phyloP scores from a whole-genome alignment of 2,113 vertebrate species.

The Cheilinus undulatus region DNA sequence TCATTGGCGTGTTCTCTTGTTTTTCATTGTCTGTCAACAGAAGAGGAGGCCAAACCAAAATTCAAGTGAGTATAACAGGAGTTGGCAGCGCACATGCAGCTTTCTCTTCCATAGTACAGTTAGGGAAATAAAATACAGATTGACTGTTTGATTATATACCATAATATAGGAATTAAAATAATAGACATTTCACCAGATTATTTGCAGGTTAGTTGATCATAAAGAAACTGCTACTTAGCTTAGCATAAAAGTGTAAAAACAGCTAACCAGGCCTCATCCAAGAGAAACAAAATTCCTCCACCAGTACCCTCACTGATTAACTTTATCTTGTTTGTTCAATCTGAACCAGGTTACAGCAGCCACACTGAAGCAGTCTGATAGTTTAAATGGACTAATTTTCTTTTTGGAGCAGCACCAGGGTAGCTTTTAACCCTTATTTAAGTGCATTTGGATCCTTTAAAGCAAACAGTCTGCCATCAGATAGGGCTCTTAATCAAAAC shows the following conservation, averaged over 20 bases:
- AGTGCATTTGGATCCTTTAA: too few relatives aligned
- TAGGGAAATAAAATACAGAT: too few relatives aligned
- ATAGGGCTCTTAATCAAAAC: too few relatives aligned
- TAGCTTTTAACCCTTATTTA: neutral
- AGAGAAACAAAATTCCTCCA: neutral
- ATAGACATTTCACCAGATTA: neutral
- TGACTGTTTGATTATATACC: too few relatives aligned
- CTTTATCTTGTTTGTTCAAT: neutral
- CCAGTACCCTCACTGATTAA: neutral
- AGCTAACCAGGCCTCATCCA: neutral
- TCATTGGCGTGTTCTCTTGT: conserved; percentile 7
- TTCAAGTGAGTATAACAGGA: conserved; percentile 66
- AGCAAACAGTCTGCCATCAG: too few relatives aligned
- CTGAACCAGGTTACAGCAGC: neutral
- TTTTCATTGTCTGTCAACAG: conserved; percentile 30
- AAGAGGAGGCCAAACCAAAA: conserved; percentile 78
- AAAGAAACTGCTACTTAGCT: neutral
- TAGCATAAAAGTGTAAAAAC: neutral
- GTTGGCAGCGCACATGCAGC: conserved; percentile 2
- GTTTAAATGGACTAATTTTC: too few relatives aligned
- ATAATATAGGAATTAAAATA: too few relatives aligned
- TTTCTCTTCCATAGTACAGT: too few relatives aligned
- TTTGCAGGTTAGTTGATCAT: neutral
- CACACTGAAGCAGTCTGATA: neutral
- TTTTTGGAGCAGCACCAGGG: neutral